Percentiles rank a stretch among this genome's conserved stretches.
phyloP scores from a whole-genome alignment of 2,888 invertebrate species.

The Mimachlamys varia region DNA sequence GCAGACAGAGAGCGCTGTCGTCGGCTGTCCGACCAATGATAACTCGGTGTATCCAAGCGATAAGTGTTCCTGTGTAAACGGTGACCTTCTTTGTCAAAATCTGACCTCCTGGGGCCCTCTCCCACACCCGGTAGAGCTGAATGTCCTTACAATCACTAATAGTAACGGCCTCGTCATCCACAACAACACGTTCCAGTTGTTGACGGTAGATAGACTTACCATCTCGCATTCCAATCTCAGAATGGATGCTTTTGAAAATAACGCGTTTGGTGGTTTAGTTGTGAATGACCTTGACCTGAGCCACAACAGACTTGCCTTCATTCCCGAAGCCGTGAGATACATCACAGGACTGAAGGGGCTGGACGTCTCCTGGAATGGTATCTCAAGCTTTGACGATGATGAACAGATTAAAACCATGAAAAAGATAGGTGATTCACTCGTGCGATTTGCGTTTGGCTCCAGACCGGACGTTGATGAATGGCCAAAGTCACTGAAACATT shows the following conservation, averaged over 20 bases:
- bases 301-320: constrained; percentile 54
- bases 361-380: constrained; percentile 58
- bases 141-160: background rate
- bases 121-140: background rate
- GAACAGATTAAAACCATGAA: constrained; percentile 48
- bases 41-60: background rate
- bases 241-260: background rate
- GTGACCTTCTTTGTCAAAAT: constrained; percentile 15
- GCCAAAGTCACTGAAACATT: constrained; percentile 60
- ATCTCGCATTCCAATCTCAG: background rate
- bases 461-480: constrained; percentile 43
- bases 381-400: constrained; percentile 55
- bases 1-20: background rate
- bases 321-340: constrained; percentile 55
- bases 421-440: constrained; percentile 56
- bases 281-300: constrained; percentile 50
- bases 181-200: background rate
- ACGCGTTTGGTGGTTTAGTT: background rate
- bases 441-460: constrained; percentile 56
- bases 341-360: constrained; percentile 50
- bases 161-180: background rate
- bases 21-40: background rate
- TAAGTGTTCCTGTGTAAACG: constrained; percentile 21
- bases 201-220: background rate
- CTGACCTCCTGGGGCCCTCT: background rate